phyloP scores from a whole-genome alignment of 2,797 vertebrate genomes.

The Synanceia verrucosa region DNA sequence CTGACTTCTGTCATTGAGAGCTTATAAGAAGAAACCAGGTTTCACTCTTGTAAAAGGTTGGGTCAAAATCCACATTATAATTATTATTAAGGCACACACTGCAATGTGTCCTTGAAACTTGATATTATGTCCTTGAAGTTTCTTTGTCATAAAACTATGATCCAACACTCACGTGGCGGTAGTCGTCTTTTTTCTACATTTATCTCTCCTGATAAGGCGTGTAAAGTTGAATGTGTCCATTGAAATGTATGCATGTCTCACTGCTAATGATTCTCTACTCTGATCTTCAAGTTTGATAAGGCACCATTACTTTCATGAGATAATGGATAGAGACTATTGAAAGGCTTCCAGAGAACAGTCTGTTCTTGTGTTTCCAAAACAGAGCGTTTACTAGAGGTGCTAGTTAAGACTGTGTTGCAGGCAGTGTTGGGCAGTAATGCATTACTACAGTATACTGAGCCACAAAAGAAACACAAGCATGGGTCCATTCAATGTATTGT shows the following conservation, averaged over 20 bases:
- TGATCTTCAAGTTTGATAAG: conserved; percentile 22
- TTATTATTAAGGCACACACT: background rate
- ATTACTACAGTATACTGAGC: too few species aligned
- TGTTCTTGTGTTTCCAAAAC: background rate
- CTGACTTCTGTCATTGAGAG: conserved; percentile 12
- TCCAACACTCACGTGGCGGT: background rate
- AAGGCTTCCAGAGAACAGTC: background rate
- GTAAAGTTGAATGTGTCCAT: background rate
- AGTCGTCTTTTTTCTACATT: background rate
- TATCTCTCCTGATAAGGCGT: conserved; percentile 34
- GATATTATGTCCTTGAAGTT: background rate
- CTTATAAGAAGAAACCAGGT: conserved; percentile 3
- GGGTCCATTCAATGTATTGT: too few species aligned
- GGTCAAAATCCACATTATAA: background rate
- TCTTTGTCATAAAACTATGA: conserved; percentile 8
- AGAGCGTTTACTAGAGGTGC: background rate
- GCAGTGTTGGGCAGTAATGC: background rate
- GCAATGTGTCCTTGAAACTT: conserved; percentile 6
- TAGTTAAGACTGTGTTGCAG: background rate
- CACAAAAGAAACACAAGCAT: too few species aligned
- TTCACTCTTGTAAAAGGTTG: conserved; percentile 7
- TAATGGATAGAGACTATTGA: background rate
- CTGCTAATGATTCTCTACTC: conserved; percentile 26
- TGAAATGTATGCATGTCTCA: conserved; percentile 14
- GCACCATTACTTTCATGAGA: background rate